These are phyloP conservation scores for Standfussiana lucernea DNA, from an alignment of 2,888 invertebrate genomes.

Conservation along the genomic window DNA sequence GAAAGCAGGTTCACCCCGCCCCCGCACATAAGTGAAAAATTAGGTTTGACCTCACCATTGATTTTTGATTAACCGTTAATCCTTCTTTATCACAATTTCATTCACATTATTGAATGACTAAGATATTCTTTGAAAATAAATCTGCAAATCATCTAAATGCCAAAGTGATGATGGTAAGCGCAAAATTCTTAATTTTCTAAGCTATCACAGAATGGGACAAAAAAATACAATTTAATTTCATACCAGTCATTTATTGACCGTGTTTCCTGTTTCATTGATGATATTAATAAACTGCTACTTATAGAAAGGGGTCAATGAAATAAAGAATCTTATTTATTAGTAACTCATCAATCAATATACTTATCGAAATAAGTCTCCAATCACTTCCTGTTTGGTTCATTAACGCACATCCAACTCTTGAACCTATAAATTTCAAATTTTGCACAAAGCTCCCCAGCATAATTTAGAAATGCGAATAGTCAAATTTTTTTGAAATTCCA, in stretches of 20 bases:
- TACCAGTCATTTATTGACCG: neutral
- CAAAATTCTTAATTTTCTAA: slow-evolving; percentile 32
- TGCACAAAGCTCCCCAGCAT: neutral
- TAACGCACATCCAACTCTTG: neutral
- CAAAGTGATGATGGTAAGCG: slow-evolving; percentile 21
- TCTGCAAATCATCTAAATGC: slow-evolving; percentile 54
- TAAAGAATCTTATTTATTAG: neutral
- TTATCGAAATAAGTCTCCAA: no score
- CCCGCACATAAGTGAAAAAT: slow-evolving; percentile 42
- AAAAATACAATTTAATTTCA: slow-evolving; percentile 15
- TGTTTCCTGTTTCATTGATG: neutral
- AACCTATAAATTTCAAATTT: neutral
- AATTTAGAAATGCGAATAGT: neutral
- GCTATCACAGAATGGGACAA: slow-evolving; percentile 2
- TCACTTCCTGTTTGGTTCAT: neutral
- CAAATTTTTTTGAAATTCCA: no score
- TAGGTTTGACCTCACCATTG: slow-evolving; percentile 51
- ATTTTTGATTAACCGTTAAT: slow-evolving; percentile 59
- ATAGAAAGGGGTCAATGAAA: neutral
- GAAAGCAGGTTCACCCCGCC: slow-evolving; percentile 36
- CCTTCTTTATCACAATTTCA: slow-evolving; percentile 39
- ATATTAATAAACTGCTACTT: neutral
- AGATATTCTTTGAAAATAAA: slow-evolving; percentile 34
- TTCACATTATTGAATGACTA: slow-evolving; percentile 52
- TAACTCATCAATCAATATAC: neutral